Conservation (phyloP, 2,888 invertebrate genomes). For the Endotricha flammealis region DNA sequence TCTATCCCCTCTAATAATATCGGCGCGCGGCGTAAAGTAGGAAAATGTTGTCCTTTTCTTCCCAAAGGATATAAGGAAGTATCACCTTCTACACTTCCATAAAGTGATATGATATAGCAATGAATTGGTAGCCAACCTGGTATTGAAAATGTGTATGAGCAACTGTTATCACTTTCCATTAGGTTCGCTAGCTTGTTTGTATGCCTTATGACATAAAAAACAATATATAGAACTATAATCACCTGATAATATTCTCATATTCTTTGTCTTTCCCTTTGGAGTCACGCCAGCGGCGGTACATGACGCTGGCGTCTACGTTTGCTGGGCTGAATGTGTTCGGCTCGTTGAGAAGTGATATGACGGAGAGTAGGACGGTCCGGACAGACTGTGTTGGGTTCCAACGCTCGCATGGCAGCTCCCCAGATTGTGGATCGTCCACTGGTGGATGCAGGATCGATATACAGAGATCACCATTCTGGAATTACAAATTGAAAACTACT, state of each 20-base stretch:
- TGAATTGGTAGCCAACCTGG: too few relatives aligned
- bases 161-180: too few relatives aligned
- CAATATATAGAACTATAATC: slow-evolving; percentile 13
- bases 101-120: too few relatives aligned
- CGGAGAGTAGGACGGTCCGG: slow-evolving; percentile 97
- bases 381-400: slow-evolving; percentile 99
- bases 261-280: slow-evolving; percentile 98
- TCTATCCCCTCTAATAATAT: too few relatives aligned
- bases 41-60: too few relatives aligned
- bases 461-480: slow-evolving; percentile 98
- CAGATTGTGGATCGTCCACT: slow-evolving; percentile 99
- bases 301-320: slow-evolving; percentile 99
- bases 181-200: too few relatives aligned
- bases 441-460: slow-evolving; percentile 99
- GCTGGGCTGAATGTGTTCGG: slow-evolving; percentile 99
- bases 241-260: slow-evolving; percentile 99
- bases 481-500: too few relatives aligned
- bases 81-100: too few relatives aligned
- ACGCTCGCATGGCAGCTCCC: slow-evolving; percentile 98
- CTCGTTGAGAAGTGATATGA: slow-evolving; percentile 98
- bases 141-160: too few relatives aligned
- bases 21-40: too few relatives aligned
- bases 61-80: too few relatives aligned
- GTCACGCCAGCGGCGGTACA: slow-evolving; percentile 99
- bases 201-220: neutral